Percentiles rank a stretch among this genome's conserved stretches.
phyloP scores from a whole-genome alignment of 2,888 invertebrate genomes.

The Spilosoma lubricipeda region DNA sequence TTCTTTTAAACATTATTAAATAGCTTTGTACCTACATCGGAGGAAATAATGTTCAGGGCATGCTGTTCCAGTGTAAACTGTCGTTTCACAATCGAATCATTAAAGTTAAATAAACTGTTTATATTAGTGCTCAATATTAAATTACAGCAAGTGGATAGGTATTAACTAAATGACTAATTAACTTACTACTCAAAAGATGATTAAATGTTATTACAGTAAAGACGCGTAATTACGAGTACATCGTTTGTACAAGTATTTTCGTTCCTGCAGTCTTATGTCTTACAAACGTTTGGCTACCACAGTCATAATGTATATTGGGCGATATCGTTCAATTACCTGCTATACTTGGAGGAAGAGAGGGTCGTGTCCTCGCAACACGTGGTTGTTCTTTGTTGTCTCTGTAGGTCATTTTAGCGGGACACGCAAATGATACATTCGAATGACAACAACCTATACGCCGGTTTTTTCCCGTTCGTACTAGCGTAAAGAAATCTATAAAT shows the following conservation, averaged over 20 bases:
- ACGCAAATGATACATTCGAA: not conserved
- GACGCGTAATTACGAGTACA: not conserved
- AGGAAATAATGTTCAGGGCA: too few relatives aligned
- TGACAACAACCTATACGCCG: not conserved
- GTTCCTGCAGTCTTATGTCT: not conserved
- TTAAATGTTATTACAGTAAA: not conserved
- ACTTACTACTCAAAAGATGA: too few relatives aligned
- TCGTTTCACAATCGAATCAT: too few relatives aligned
- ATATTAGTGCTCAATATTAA: too few relatives aligned
- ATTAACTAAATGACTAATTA: too few relatives aligned
- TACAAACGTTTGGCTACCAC: constrained; percentile 22
- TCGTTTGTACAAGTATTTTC: not conserved
- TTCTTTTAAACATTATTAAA: too few relatives aligned
- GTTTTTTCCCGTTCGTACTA: not conserved
- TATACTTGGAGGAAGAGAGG: constrained; percentile 24
- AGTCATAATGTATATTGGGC: constrained; percentile 23
- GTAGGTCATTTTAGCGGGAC: not conserved
- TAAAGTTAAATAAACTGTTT: too few relatives aligned
- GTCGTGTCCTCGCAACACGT: constrained; percentile 35
- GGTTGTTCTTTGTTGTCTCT: constrained; percentile 19
- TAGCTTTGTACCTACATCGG: too few relatives aligned
- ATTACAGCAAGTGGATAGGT: too few relatives aligned
- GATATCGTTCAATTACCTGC: constrained; percentile 34
- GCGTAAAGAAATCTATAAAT: not conserved
- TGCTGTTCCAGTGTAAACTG: too few relatives aligned